Conservation (phyloP, 2,113 vertebrate genomes). For the Actinemys pallida region DNA sequence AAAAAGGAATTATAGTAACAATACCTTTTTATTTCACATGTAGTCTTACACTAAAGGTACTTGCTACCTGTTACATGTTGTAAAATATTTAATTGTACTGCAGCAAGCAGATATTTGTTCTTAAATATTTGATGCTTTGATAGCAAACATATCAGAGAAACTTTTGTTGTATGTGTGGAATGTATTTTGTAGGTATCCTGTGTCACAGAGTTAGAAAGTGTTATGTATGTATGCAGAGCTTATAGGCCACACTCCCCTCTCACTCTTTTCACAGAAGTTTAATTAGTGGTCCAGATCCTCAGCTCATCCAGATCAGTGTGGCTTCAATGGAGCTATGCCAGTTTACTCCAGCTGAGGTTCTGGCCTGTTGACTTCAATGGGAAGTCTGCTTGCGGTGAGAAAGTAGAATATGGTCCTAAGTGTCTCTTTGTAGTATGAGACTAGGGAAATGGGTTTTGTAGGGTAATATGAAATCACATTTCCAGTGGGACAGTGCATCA, state of each 20-base stretch:
- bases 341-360: not conserved
- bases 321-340: not conserved
- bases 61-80: constrained; percentile 43
- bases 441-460: not conserved
- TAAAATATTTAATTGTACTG: not conserved
- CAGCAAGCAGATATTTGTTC: constrained; percentile 3
- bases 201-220: not conserved
- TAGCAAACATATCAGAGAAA: not conserved
- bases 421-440: not conserved
- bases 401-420: not conserved
- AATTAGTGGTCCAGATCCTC: not conserved
- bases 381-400: not conserved
- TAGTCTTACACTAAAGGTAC: not conserved
- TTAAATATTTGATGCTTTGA: not conserved
- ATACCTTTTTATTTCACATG: constrained; percentile 16
- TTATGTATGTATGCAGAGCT: not conserved
- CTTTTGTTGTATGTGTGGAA: not conserved
- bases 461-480: constrained; percentile 10
- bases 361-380: not conserved
- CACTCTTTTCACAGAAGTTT: not conserved
- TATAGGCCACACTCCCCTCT: not conserved
- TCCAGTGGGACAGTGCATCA: not conserved
- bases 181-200: not conserved
- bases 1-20: constrained; percentile 28
- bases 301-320: not conserved